A percentile compares a stretch with the other conserved stretches of the same genome.
Evolutionary conservation across 2,113 vertebrate species (phyloP).

Genomic region (Bubo bubo): DNA sequence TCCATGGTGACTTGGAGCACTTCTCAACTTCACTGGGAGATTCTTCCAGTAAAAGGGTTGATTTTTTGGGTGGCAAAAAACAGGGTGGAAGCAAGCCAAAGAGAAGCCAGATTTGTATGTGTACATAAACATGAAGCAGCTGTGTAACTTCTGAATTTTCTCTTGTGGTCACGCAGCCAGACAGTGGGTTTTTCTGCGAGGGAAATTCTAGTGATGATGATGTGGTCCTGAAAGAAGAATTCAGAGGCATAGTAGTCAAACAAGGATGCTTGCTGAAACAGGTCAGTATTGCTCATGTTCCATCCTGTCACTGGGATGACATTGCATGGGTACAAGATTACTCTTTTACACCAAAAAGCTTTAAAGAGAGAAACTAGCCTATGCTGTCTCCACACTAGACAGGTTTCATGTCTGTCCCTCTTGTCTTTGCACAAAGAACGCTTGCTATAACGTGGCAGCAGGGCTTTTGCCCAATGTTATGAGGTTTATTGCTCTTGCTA

Average conservation of each 20-base stretch:
- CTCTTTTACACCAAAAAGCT: not conserved
- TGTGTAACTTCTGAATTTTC: not conserved
- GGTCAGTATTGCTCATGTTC: slow-evolving; percentile 68
- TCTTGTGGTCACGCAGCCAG: slow-evolving; percentile 74
- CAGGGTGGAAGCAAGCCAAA: not conserved
- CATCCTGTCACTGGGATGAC: not conserved
- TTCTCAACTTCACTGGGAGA: not conserved
- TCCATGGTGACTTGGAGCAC: not conserved
- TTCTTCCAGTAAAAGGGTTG: not conserved
- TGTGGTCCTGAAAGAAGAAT: slow-evolving; percentile 88
- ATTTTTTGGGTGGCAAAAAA: not conserved
- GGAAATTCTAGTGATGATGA: slow-evolving; percentile 97
- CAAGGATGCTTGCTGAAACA: slow-evolving; percentile 96
- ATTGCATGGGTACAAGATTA: not conserved
- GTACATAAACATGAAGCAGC: not conserved
- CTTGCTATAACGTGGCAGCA: not conserved
- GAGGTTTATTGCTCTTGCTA: not conserved
- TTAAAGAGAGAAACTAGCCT: not conserved
- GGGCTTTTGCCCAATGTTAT: not conserved
- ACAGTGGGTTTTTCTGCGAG: slow-evolving; percentile 94
- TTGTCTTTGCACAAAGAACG: not conserved
- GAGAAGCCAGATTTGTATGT: not conserved
- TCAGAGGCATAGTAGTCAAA: slow-evolving; percentile 92
- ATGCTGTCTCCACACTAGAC: not conserved
- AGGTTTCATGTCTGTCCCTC: not conserved